Evolutionary conservation across 2,113 vertebrate genomes (phyloP).

Genomic region (Leptosomus discolor): DNA sequence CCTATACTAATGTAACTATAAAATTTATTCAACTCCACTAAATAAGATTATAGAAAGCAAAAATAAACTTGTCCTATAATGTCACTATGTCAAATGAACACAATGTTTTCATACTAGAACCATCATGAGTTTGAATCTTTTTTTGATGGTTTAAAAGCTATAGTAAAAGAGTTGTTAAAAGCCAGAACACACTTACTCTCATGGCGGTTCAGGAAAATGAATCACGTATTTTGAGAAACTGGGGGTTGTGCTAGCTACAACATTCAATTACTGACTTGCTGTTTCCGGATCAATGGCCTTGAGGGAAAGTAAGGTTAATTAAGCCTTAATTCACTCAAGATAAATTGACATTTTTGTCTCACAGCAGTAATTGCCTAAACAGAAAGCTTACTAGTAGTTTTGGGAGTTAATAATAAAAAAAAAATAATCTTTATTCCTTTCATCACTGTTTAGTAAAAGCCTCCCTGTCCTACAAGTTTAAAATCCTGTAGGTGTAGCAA

Average conservation of each 20-base stretch:
- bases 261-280: slow-evolving; percentile 53
- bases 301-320: slow-evolving; percentile 59
- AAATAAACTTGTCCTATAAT: background rate
- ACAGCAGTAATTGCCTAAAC: slow-evolving; percentile 36
- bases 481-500: background rate
- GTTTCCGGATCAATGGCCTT: slow-evolving; percentile 59
- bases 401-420: slow-evolving; percentile 16
- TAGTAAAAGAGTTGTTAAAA: background rate
- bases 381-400: slow-evolving; percentile 15
- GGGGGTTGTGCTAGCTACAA: background rate
- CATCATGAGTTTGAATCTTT: background rate
- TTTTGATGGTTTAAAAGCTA: background rate
- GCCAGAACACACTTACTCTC: background rate
- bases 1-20: background rate
- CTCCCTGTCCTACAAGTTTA: background rate
- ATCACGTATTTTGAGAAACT: slow-evolving; percentile 18
- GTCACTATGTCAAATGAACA: background rate
- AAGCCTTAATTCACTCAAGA: slow-evolving; percentile 67
- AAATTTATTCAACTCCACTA: background rate
- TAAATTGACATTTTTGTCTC: slow-evolving; percentile 60
- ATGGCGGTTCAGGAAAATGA: background rate
- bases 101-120: background rate
- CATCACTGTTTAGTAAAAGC: background rate
- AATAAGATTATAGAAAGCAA: background rate
- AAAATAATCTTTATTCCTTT: background rate